phyloP scores from a whole-genome alignment of 2,797 vertebrate species.

The Squalus acanthias region DNA sequence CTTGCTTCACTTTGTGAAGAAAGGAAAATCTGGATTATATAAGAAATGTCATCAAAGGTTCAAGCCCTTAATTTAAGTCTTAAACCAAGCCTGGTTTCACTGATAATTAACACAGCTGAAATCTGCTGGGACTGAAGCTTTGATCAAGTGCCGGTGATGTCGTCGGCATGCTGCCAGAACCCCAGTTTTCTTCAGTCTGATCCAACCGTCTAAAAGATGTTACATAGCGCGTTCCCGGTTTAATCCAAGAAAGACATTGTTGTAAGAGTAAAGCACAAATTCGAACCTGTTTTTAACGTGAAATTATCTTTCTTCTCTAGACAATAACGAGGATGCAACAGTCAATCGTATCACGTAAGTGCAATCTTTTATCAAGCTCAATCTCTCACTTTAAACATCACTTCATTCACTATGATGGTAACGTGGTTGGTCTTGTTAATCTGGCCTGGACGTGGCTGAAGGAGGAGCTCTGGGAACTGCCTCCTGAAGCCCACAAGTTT shows the following conservation, averaged over 20 bases:
- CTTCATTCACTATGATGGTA: background rate
- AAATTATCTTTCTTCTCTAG: constrained; percentile 50
- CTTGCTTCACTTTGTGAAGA: background rate
- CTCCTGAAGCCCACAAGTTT: background rate
- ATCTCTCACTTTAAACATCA: background rate
- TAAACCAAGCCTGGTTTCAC: background rate
- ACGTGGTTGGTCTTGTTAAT: background rate
- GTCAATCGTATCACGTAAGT: constrained; percentile 98
- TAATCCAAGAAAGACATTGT: background rate
- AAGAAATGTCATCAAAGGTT: background rate
- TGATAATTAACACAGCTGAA: background rate
- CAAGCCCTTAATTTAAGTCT: background rate
- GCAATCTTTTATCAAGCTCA: background rate
- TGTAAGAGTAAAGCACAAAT: background rate
- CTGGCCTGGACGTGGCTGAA: background rate
- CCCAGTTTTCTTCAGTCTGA: background rate
- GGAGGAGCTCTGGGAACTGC: background rate
- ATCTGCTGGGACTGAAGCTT: background rate
- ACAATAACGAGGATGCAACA: constrained; percentile 84
- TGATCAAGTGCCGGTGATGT: background rate
- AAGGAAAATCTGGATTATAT: background rate
- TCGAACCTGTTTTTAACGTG: background rate
- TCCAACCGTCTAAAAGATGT: background rate
- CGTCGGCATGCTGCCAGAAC: too few relatives aligned
- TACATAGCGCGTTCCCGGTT: background rate